Percentiles rank a stretch among this genome's conserved stretches.
Evolutionary conservation across 2,797 vertebrate species (phyloP).

Genomic region (Crocidura indochinensis): DNA sequence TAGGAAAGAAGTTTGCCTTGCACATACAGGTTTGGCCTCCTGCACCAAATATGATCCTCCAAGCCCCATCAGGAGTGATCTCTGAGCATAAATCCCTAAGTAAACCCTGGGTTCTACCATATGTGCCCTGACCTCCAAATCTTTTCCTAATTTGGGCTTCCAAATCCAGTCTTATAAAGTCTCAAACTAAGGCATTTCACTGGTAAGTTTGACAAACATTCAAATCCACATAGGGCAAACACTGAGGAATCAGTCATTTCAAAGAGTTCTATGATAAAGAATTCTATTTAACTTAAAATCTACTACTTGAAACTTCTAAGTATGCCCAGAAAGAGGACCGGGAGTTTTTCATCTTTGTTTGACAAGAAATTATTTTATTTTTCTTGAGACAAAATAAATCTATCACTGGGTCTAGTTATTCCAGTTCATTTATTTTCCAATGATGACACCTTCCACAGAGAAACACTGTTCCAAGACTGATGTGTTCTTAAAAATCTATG

Average conservation of each 20-base stretch:
- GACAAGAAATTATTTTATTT: background rate
- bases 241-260: background rate
- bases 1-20: no score
- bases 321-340: slow-evolving; percentile 15
- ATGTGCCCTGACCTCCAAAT: background rate
- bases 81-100: no score
- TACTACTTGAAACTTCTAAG: no score
- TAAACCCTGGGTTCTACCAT: no score
- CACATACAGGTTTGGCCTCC: no score
- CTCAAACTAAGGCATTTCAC: background rate
- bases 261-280: background rate
- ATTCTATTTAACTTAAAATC: background rate
- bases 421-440: slow-evolving; percentile 40
- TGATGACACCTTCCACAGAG: slow-evolving; percentile 42
- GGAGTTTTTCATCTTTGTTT: background rate
- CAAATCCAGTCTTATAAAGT: background rate
- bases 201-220: background rate
- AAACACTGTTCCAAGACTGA: slow-evolving; percentile 43
- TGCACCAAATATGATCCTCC: no score
- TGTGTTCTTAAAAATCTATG: slow-evolving; percentile 15
- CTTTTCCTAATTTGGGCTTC: background rate
- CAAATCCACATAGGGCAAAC: background rate
- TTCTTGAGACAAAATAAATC: slow-evolving; percentile 35
- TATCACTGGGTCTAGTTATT: slow-evolving; percentile 25
- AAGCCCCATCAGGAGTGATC: no score